A percentile compares a stretch with the other conserved stretches of the same genome.
phyloP scores from a whole-genome alignment of 2,797 vertebrate genomes.

The Tamandua tetradactyla region DNA sequence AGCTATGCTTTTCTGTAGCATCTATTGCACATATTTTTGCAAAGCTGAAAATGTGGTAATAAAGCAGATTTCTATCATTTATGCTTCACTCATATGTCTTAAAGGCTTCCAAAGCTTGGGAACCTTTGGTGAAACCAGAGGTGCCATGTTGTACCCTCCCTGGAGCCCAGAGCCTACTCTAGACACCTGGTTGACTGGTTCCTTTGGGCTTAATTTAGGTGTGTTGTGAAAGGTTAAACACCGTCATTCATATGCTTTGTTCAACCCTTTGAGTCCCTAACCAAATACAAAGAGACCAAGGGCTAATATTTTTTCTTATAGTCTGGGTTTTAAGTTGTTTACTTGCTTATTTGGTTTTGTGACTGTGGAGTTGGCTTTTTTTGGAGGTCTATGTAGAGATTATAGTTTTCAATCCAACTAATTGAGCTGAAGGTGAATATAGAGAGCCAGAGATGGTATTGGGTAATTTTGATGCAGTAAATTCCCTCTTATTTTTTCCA shows the following conservation, averaged over 20 bases:
- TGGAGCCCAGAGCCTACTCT: background rate
- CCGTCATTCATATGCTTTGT: background rate
- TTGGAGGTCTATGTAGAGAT: background rate
- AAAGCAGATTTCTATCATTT: background rate
- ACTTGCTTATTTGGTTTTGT: background rate
- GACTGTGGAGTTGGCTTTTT: background rate
- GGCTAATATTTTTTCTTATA: background rate
- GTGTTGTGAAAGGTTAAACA: background rate
- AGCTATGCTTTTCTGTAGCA: background rate
- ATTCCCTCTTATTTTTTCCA: background rate
- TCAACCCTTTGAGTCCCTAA: background rate
- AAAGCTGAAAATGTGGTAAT: background rate
- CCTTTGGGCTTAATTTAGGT: conserved; percentile 33
- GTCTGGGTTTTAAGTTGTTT: background rate
- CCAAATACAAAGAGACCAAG: background rate
- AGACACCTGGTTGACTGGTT: background rate
- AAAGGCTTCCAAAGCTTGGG: background rate
- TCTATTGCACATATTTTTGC: background rate
- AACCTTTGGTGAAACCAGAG: background rate
- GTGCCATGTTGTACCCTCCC: background rate
- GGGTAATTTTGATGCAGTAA: background rate
- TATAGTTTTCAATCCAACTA: background rate
- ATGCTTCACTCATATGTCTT: background rate
- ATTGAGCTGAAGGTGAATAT: background rate
- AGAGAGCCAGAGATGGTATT: background rate